A percentile compares a stretch with the other conserved stretches of the same genome.
Conservation (phyloP, 2,888 invertebrate genomes). For the Ormyrus thymus region DNA sequence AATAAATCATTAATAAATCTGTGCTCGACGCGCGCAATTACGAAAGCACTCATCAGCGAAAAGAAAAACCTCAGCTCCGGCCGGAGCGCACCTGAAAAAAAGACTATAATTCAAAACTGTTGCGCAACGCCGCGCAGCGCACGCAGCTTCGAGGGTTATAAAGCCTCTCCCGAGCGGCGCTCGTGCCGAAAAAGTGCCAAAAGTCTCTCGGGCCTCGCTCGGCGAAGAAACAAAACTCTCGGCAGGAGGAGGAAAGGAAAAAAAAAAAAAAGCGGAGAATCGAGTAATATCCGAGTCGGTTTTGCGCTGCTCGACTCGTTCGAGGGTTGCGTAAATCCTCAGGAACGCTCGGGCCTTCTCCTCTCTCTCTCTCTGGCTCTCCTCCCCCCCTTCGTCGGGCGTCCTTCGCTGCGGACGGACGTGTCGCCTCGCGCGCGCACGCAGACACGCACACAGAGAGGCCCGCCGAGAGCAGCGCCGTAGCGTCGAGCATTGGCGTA, state of each 20-base stretch:
- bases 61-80: background rate
- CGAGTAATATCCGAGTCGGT: slow-evolving; percentile 6
- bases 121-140: too few species aligned
- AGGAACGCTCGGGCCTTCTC: slow-evolving; percentile 38
- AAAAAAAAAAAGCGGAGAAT: background rate
- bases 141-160: too few species aligned
- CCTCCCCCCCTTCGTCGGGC: slow-evolving; percentile 9
- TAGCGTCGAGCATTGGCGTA: slow-evolving; percentile 9
- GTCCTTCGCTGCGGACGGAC: slow-evolving; percentile 39
- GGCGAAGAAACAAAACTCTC: background rate
- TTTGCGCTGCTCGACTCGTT: slow-evolving; percentile 58
- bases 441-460: background rate
- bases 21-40: too few species aligned
- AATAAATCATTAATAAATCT: too few species aligned
- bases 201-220: background rate
- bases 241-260: background rate
- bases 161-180: too few species aligned
- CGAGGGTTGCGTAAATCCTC: slow-evolving; percentile 73
- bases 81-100: too few species aligned
- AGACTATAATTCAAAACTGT: too few species aligned
- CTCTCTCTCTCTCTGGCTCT: background rate
- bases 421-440: slow-evolving; percentile 42
- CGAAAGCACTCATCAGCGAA: too few species aligned
- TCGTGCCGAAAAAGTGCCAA: background rate
- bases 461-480: slow-evolving; percentile 15